Evolutionary conservation across 2,888 invertebrate species (phyloP), one percentile per base, ranked within the genome.

Genomic region (Dryomyza anilis): DNA sequence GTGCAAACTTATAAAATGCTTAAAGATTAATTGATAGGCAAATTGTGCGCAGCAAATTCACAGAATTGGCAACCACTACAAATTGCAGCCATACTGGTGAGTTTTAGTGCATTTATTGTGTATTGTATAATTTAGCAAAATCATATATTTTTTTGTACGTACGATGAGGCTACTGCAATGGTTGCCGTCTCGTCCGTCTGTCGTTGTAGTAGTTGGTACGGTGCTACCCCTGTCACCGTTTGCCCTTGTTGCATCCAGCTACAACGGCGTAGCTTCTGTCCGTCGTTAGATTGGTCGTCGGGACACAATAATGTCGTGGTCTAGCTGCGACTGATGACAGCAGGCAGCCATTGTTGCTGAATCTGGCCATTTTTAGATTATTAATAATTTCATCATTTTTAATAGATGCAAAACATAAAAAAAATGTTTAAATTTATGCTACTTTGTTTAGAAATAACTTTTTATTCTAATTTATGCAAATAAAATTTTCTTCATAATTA

Each of bases 41-140:
- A 60, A n/a, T 4, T 14, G 23, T 30, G 16, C 12, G 16, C 39
- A 16, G 50, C 3, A 50, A 50, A n/a, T n/a, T n/a, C n/a, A n/a
- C n/a, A n/a, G n/a, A n/a, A n/a, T n/a, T n/a, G n/a, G n/a, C n/a
- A n/a, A n/a, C n/a, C n/a, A n/a, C n/a, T n/a, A n/a, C n/a, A n/a
- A n/a, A n/a, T n/a, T n/a, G n/a, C 33, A 50, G 30, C 53, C 36
- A 23, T 36, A 27, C 14, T 50, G 30, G 60, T 55, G 29, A 58
- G 64, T 64, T 60, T 60, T 58, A 56, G 25, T 57, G n/a, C n/a
- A n/a, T n/a, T 16, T 61, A 57, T 36, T 62, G 64, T 63, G 48
- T 53, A 67, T 68, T 70, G 68, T 68, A 56, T 70, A 67, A 68
- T 66, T 58, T 63, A 53, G 39, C 23, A n/a, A n/a, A n/a, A n/a